Conservation (phyloP, 2,113 vertebrate species). For the Sturnus vulgaris region DNA sequence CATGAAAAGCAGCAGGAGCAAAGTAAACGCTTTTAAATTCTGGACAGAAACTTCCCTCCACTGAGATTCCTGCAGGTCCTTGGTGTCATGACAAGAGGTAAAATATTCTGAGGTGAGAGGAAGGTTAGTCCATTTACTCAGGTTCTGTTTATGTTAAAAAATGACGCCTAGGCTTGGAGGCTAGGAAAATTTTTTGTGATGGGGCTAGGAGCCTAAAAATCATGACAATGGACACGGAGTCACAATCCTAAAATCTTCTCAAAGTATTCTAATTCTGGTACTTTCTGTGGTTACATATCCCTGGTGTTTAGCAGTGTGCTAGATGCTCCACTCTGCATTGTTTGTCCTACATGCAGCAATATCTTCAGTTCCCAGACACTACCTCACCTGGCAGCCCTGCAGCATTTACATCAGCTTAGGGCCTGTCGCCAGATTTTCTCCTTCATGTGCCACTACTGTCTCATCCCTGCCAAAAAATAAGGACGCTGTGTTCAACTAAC, state of each 20-base stretch:
- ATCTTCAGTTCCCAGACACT: neutral
- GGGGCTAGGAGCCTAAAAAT: neutral
- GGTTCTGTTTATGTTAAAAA: neutral
- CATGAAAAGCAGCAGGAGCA: neutral
- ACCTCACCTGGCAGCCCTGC: neutral
- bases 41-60: neutral
- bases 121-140: neutral
- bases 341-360: neutral
- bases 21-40: neutral
- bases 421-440: neutral
- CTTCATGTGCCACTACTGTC: neutral
- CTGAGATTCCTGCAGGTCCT: neutral
- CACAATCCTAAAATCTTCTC: neutral
- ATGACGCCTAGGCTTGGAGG: neutral
- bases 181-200: neutral
- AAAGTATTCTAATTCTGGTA: neutral
- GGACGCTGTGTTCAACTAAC: neutral
- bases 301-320: neutral
- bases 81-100: neutral
- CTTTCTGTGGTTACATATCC: neutral
- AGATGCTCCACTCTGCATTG: neutral
- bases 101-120: neutral
- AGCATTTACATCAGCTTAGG: neutral
- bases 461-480: neutral
- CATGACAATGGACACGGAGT: rapidly evolving